These are phyloP conservation scores for Heteromurus nitidus DNA, from an alignment of 2,888 invertebrate species.

Conservation along the genomic window DNA sequence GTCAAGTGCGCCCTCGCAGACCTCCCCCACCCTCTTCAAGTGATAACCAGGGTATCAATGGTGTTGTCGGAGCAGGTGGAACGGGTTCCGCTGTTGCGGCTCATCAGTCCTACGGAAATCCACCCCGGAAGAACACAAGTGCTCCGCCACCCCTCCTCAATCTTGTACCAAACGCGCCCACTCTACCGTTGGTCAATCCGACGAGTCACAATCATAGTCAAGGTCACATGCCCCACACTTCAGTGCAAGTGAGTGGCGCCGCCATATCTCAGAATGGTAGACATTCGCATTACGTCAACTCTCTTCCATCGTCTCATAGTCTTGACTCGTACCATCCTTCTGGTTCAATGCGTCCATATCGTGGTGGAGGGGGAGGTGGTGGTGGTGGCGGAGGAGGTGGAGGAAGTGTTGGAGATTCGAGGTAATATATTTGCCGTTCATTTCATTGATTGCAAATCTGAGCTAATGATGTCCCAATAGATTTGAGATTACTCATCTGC, in stretches of 20 bases:
- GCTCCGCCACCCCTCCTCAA: conserved; percentile 61
- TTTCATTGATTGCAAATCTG: not conserved
- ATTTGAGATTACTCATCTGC: not conserved
- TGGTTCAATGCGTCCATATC: conserved; percentile 64
- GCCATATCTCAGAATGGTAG: conserved; percentile 69
- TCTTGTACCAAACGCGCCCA: conserved; percentile 41
- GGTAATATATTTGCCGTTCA: conserved; percentile 38
- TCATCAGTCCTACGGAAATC: conserved; percentile 68
- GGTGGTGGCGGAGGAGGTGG: too few species aligned
- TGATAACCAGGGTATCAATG: conserved; percentile 61
- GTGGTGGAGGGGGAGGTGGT: too few species aligned
- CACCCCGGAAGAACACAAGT: conserved; percentile 66
- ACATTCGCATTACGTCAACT: conserved; percentile 63
- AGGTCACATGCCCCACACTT: conserved; percentile 66
- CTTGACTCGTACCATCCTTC: conserved; percentile 54
- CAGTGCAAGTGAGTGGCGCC: conserved; percentile 64
- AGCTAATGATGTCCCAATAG: not conserved
- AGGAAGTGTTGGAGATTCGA: conserved; percentile 57
- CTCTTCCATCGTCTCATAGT: conserved; percentile 63
- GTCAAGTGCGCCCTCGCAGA: conserved; percentile 62
- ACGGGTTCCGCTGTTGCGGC: conserved; percentile 42
- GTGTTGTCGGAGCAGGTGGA: conserved; percentile 62
- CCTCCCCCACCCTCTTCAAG: conserved; percentile 51
- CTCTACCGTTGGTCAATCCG: conserved; percentile 61
- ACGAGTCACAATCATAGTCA: conserved; percentile 68